These are phyloP conservation scores for Callionymus lyra DNA, from an alignment of 2,113 vertebrate species.

Conservation along the genomic window DNA sequence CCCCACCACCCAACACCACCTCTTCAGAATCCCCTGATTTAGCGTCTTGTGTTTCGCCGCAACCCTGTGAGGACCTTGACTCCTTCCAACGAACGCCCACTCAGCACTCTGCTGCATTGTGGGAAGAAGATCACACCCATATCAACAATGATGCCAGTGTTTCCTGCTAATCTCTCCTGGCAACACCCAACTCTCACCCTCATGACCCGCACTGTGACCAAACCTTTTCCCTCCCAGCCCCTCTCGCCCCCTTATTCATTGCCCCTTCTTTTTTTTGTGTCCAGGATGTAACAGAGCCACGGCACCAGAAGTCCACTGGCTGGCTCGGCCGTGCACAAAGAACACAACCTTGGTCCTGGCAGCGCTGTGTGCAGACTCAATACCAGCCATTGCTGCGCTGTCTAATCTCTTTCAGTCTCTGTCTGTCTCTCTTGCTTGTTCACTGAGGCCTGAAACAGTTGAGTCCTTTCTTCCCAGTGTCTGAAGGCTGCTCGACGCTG, in stretches of 20 bases:
- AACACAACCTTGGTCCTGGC: conserved; percentile 56
- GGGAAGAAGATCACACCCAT: conserved; percentile 56
- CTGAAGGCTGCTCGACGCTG: conserved; percentile 54
- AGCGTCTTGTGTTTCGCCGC: conserved; percentile 52
- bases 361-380: conserved; percentile 49
- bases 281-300: conserved; percentile 35
- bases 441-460: conserved; percentile 55
- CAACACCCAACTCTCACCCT: conserved; percentile 50
- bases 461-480: conserved; percentile 56
- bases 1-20: too few species aligned
- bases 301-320: conserved; percentile 44
- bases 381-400: conserved; percentile 46
- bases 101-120: conserved; percentile 56
- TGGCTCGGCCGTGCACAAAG: conserved; percentile 50
- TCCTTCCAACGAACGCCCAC: conserved; percentile 51
- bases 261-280: conserved; percentile 16
- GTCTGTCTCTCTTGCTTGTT: conserved; percentile 45
- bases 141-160: conserved; percentile 68
- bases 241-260: conserved; percentile 29
- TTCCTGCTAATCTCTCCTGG: conserved; percentile 61
- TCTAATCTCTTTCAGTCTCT: conserved; percentile 62
- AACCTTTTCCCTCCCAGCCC: conserved; percentile 51
- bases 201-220: conserved; percentile 50
- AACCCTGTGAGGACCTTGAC: conserved; percentile 58
- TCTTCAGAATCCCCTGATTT: conserved; percentile 34